Base-by-base conservation (phyloP, 2,797 vertebrate species). In the Florisuga fusca region DNA sequence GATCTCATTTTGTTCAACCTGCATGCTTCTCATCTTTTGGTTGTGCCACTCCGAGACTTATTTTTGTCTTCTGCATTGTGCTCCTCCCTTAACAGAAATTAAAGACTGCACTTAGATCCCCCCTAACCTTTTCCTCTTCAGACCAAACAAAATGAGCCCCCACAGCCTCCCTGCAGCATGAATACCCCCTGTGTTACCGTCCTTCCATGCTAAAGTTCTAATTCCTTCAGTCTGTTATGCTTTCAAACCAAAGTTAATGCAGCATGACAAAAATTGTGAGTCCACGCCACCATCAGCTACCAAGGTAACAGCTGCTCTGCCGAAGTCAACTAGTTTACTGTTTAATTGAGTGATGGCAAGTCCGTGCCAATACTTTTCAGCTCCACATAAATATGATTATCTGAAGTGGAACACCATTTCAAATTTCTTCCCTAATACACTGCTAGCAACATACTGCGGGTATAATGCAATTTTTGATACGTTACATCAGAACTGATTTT, bases 361-460 rank as follows among this genome's bases (percentile, higher is more conserved):
- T n/a, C 78, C 57, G 8, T 46, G 20, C 16, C 29, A 75, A 46
- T 45, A 62, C 17, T 55, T 76, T 62, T 79, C 53, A 67, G 20
- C 4, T 10, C 36, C 29, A n/a, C 5, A 4, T 29, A 82, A 90
- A 73, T 3, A n/a, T 6, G 7, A 53, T 82, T 84, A 54, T 27
- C 33, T 0, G 0, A 57, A 63, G 11, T 1, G 67, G 43, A 64
- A 45, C 5, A 48, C 1, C 2, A 6, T 66, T 84, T 61, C 15
- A 36, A 6, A 29, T 67, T 67, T 57, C 15, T 43, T 66, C 34
- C 84, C 16, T 54, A 48, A 58, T 29, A 31, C 2, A 7, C 23
- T 75, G 26, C 6, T 41, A 41, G 10, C 17, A 72, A 62, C 4
- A 20, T 7, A 15, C 7, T 1, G 5, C 6, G n/a, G 15, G 38